These are phyloP conservation scores for Protaetia brevitarsis DNA, from an alignment of 1,140 invertebrate genomes.

Conservation along the genomic window DNA sequence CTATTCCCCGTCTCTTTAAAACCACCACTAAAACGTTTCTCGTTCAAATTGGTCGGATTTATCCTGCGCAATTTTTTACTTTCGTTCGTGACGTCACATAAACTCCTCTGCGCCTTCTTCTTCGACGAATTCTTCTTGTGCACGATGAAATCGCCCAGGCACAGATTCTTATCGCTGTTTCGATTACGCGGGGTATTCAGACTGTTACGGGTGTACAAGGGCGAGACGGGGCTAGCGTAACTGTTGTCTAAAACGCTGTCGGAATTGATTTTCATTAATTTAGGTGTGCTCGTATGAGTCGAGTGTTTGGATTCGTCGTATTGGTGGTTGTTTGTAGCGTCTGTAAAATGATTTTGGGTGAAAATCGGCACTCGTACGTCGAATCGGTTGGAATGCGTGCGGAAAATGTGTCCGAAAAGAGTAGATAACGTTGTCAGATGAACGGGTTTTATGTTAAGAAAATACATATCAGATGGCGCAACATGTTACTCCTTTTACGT, in stretches of 20 bases:
- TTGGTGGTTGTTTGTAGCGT: too few relatives aligned
- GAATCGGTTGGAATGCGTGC: too few relatives aligned
- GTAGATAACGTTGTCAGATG: too few relatives aligned
- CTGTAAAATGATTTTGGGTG: too few relatives aligned
- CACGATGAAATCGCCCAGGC: slow-evolving; percentile 44
- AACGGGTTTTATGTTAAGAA: too few relatives aligned
- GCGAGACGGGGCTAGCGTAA: background rate
- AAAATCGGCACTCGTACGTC: too few relatives aligned
- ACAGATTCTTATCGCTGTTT: slow-evolving; percentile 30
- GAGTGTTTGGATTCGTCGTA: too few relatives aligned
- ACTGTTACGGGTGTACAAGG: slow-evolving; percentile 2
- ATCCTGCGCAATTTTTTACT: slow-evolving; percentile 27
- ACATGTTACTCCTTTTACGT: too few relatives aligned
- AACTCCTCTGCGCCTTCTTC: slow-evolving; percentile 27
- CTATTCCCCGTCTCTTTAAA: slow-evolving; percentile 34
- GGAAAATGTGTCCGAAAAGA: too few relatives aligned
- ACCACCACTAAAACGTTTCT: slow-evolving; percentile 20
- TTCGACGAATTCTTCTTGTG: slow-evolving; percentile 33
- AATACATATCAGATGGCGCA: too few relatives aligned
- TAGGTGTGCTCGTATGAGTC: slow-evolving; percentile 35
- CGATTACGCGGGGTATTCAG: slow-evolving; percentile 23
- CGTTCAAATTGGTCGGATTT: slow-evolving; percentile 41
- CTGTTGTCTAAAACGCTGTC: background rate
- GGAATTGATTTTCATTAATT: slow-evolving; percentile 35
- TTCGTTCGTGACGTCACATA: background rate